phyloP scores from a whole-genome alignment of 2,888 invertebrate genomes.

The Watsonalla binaria region DNA sequence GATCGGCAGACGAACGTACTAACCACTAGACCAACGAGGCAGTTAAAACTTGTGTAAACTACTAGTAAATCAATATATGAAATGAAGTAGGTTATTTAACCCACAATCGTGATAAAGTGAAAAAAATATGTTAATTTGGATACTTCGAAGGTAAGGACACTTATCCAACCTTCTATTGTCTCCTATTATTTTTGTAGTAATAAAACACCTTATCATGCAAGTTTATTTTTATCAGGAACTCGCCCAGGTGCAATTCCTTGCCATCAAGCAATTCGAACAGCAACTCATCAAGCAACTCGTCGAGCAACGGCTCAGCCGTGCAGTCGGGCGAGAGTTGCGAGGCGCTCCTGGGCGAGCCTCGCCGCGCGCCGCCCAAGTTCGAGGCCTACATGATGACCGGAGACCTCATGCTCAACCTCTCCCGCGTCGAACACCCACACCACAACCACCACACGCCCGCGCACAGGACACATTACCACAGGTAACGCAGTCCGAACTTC shows the following conservation, averaged over 20 bases:
- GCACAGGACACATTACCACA: constrained; percentile 69
- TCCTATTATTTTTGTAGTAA: too few relatives aligned
- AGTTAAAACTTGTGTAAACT: too few relatives aligned
- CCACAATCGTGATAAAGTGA: too few relatives aligned
- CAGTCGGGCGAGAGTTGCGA: constrained; percentile 76
- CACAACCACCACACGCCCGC: constrained; percentile 73
- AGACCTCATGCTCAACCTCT: constrained; percentile 95
- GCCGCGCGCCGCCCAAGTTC: constrained; percentile 80
- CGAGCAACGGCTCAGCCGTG: constrained; percentile 71
- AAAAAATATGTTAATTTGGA: too few relatives aligned
- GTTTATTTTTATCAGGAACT: too few relatives aligned
- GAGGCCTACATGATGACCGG: constrained; percentile 99
- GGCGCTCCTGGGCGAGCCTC: constrained; percentile 54
- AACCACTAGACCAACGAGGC: too few relatives aligned
- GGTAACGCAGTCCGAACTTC: constrained; percentile 35
- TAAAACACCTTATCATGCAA: too few relatives aligned
- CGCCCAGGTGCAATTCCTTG: constrained; percentile 54
- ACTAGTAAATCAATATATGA: too few relatives aligned
- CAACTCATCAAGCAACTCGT: constrained; percentile 65
- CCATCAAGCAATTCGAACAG: constrained; percentile 70
- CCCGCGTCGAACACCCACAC: constrained; percentile 85
- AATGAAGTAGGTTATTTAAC: too few relatives aligned
- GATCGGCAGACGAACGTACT: too few relatives aligned
- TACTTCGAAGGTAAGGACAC: too few relatives aligned
- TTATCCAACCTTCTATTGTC: too few relatives aligned